phyloP scores from a whole-genome alignment of 1,140 invertebrate species.

The Yoshiicerus persimilis region DNA sequence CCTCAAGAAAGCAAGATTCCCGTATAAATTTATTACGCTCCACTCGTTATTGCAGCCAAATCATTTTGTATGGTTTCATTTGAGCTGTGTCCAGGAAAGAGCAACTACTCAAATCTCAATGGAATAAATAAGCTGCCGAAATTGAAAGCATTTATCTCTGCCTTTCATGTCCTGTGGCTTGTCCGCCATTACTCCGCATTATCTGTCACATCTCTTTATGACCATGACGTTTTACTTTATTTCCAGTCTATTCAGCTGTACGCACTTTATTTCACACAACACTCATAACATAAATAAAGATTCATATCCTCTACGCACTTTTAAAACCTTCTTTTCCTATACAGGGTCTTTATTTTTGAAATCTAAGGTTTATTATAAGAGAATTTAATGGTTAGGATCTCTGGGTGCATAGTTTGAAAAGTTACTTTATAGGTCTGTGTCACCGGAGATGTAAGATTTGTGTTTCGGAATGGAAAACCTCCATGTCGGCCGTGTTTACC shows the following conservation, averaged over 20 bases:
- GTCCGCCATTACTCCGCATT: neutral
- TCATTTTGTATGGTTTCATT: too few relatives aligned
- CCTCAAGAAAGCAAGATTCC: neutral
- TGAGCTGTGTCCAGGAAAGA: neutral
- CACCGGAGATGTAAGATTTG: neutral
- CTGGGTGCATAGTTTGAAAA: too few relatives aligned
- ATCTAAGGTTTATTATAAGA: too few relatives aligned
- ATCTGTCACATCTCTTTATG: conserved; percentile 1
- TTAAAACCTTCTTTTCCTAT: too few relatives aligned
- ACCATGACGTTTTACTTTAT: conserved; percentile 14
- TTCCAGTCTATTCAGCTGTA: neutral
- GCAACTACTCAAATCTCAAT: conserved; percentile 22
- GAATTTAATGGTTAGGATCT: too few relatives aligned
- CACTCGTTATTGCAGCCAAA: too few relatives aligned
- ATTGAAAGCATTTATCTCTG: neutral
- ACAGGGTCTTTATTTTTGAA: too few relatives aligned
- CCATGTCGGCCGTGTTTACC: conserved; percentile 36
- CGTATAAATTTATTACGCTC: neutral
- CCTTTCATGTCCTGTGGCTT: neutral
- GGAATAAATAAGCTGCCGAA: conserved; percentile 5
- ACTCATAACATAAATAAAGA: neutral
- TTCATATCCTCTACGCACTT: neutral
- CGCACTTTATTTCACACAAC: neutral
- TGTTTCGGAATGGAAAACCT: conserved; percentile 24
- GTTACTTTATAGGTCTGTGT: too few relatives aligned